Evolutionary conservation across 1,140 invertebrate species (phyloP), one percentile per base, ranked within the genome.

Genomic region (Neoseiulus cucumeris): DNA sequence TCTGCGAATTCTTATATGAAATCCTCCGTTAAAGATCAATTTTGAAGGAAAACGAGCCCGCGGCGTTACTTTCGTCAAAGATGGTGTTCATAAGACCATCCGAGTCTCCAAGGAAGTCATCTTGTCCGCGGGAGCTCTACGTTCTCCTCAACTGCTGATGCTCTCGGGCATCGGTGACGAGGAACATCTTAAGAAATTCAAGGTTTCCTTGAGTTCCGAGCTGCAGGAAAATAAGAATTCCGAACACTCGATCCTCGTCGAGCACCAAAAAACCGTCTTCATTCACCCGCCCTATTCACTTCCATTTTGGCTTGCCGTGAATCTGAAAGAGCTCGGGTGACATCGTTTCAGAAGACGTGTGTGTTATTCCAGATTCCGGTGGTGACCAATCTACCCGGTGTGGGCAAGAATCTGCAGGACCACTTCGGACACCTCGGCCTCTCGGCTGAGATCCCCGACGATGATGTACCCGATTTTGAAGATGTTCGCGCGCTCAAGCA

Each of bases 61-160:
- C 17, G 22, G 14, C 14, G 22, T 59, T 1, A 29, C 14, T 5
- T 20, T 59, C 22, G 22, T 59, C 22, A 17, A 25, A 5, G 51
- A 17, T 2, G 22, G 22, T 17, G 25, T 25, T 18, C 12, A 25
- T 14, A 33, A 20, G 12, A 59, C n/a, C 33, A 33, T 25, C 6
- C 51, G 51, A 17, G 22, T 9, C 14, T 59, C 51, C 33, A 25
- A 25, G 14, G 22, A 59, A 33, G 22, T 59, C 51, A 9, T 89
- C 33, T 68, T 89, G 7, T 85, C 85, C 1, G 85, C 86, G 1
- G 87, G 87, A 0, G 80, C 85, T 0, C 85, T 90, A 4, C 87
- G 87, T 66, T 83, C 81, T 18, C 84, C 87, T 0, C 86, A 89
- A 69, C 73, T 92, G 30, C 73, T 92, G 55, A 89, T 92, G 87